These are phyloP conservation scores for Portunus trituberculatus DNA, from an alignment of 1,140 invertebrate species.

Conservation along the genomic window DNA sequence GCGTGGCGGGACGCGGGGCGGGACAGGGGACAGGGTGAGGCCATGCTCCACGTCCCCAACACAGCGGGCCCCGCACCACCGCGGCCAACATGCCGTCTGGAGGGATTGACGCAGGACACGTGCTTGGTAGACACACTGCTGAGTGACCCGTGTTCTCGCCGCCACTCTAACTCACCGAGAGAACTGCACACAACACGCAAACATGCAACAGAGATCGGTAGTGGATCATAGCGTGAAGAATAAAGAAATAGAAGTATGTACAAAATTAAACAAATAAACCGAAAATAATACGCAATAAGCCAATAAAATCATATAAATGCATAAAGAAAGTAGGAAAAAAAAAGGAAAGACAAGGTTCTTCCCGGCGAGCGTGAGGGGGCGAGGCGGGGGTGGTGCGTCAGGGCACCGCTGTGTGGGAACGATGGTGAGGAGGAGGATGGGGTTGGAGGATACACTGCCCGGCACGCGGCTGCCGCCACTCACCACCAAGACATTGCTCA, in stretches of 20 bases:
- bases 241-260: not conserved
- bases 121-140: not conserved
- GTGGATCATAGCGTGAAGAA: not conserved
- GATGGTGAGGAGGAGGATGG: slow-evolving; percentile 11
- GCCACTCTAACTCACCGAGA: not conserved
- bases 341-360: not conserved
- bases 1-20: not conserved
- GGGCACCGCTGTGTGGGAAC: slow-evolving; percentile 50
- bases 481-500: not conserved
- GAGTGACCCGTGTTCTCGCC: not conserved
- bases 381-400: not conserved
- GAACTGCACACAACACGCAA: not conserved
- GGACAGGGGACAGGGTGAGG: not conserved
- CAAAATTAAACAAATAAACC: not conserved
- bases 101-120: not conserved
- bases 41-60: slow-evolving; percentile 53
- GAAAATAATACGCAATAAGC: not conserved
- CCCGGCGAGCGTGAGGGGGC: not conserved
- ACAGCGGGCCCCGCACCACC: slow-evolving; percentile 70
- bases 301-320: not conserved
- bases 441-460: not conserved
- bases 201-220: not conserved
- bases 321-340: not conserved
- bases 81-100: not conserved
- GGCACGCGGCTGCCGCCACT: not conserved